These are phyloP conservation scores for Clarias pachynema DNA, from an alignment of 2,797 vertebrate species.

Conservation along the genomic window DNA sequence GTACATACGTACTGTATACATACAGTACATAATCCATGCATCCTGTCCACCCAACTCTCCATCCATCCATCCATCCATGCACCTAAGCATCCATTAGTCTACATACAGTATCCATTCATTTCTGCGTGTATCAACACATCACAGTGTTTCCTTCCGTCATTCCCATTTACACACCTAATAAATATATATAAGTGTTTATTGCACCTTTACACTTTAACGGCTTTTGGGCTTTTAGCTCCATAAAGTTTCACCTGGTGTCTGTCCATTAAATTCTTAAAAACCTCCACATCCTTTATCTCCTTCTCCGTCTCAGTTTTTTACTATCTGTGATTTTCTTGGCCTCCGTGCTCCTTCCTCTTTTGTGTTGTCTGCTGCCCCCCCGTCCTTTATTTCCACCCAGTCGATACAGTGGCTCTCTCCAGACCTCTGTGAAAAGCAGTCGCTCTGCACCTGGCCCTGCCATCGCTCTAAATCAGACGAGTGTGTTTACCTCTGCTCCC, in stretches of 20 bases:
- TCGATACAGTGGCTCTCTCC: constrained; percentile 38
- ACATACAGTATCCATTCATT: background rate
- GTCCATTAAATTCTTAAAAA: constrained; percentile 4
- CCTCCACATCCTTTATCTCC: constrained; percentile 18
- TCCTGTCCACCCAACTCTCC: background rate
- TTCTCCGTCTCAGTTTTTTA: background rate
- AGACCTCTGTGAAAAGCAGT: constrained; percentile 44
- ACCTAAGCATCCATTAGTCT: background rate
- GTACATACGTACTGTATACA: background rate
- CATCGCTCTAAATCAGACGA: constrained; percentile 52
- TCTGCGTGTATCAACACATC: background rate
- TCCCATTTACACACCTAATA: background rate
- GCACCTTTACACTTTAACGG: background rate
- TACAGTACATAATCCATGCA: background rate
- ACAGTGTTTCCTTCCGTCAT: background rate
- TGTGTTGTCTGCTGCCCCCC: background rate
- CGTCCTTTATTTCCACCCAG: constrained; percentile 1
- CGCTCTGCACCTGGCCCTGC: constrained; percentile 46
- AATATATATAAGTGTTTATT: background rate
- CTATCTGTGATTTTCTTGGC: constrained; percentile 19
- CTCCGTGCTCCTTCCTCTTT: background rate
- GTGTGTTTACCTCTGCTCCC: constrained; percentile 42
- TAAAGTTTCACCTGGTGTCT: background rate
- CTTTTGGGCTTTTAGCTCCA: background rate
- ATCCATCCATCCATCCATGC: background rate